Evolutionary conservation across 1,140 invertebrate species (phyloP), one percentile per base, ranked within the genome.

Genomic region (Leptestheria dahalacensis): DNA sequence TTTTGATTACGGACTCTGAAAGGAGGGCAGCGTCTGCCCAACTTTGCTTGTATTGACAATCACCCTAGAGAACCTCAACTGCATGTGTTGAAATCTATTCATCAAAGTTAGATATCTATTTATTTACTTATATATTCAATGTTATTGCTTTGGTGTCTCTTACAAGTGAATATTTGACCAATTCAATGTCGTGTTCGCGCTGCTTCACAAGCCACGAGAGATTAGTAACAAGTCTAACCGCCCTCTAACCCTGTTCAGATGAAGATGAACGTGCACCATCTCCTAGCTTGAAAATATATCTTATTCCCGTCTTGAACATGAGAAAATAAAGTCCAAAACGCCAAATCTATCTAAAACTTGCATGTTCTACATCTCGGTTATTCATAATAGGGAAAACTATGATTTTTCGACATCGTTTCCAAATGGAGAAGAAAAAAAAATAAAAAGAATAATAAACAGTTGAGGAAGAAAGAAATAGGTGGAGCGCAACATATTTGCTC

Each of bases 1-100:
- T 54, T 85, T 86, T 67, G 83, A 85, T 69, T 82, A 81, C 69
- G 82, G 81, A 64, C 76, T 79, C 69, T 80, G 61, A 62, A 59
- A 12, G 50, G 23, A 49, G 11, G 53, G 20, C 28, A 25, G 33
- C n/a, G n/a, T n/a, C n/a, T n/a, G n/a, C n/a, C n/a, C n/a, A n/a
- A n/a, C n/a, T n/a, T n/a, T n/a, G n/a, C n/a, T n/a, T 41, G 33
- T 41, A 9, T 9, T 41, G 33, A 41, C 33, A 41, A 41, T 41
- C 33, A 41, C 33, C 33, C 33, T 41, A 41, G 33, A 41, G 6
- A n/a, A 41, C 33, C 33, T 41, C 33, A 41, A 41, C 15, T 15
- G 33, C 15, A 6, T 41, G 33, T 41, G 33, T 41, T 41, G 33
- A 41, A 41, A 15, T 41, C 15, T 41, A 41, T 41, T 41, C 33